A percentile compares a stretch with the other conserved stretches of the same genome.
These are phyloP conservation scores for Xenotilapia flavipinnis DNA, from an alignment of 2,113 vertebrate genomes.

Conservation along the genomic window DNA sequence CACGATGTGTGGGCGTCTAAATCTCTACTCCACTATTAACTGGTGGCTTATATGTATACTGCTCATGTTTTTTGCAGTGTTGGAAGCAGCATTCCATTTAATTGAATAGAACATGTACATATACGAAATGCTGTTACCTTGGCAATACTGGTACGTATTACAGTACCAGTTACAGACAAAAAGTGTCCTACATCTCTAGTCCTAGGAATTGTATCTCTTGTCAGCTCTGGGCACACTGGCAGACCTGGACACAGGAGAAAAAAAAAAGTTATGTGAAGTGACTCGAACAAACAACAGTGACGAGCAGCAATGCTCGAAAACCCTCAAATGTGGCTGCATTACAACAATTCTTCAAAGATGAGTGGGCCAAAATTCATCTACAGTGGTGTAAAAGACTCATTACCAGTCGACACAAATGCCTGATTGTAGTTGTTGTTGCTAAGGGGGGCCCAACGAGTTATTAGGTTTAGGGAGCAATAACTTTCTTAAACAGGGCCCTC, in stretches of 20 bases:
- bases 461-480: neutral
- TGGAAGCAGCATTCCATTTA: neutral
- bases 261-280: neutral
- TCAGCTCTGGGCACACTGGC: neutral
- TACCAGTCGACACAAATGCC: neutral
- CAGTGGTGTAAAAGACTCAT: neutral
- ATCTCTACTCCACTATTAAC: neutral
- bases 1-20: fast-evolving
- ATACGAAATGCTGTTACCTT: neutral
- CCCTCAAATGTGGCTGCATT: neutral
- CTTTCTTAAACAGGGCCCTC: neutral
- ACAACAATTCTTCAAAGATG: neutral
- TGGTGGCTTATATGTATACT: neutral
- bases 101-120: neutral
- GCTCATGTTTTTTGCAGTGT: neutral
- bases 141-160: neutral
- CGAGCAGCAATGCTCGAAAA: fast-evolving
- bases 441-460: neutral
- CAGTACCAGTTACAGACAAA: neutral
- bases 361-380: neutral
- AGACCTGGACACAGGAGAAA: neutral
- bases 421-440: neutral
- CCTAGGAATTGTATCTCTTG: neutral
- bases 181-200: neutral
- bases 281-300: neutral